Evolutionary conservation across 2,113 vertebrate genomes (phyloP).

Genomic region (Otolemur garnettii): DNA sequence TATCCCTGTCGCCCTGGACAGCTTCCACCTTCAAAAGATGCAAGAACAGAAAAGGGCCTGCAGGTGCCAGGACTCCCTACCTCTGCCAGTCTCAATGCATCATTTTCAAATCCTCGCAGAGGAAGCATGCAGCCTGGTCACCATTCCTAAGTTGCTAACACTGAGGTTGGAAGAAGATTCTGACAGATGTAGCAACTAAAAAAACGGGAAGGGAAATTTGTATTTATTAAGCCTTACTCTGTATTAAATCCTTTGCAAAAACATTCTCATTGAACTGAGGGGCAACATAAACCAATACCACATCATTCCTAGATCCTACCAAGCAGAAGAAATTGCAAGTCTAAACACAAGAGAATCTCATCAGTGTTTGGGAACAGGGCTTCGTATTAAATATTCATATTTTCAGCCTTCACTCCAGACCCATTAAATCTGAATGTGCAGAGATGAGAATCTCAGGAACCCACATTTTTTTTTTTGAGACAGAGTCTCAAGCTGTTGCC

Average conservation of each 20-base stretch:
- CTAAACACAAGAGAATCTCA: background rate
- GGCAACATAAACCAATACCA: background rate
- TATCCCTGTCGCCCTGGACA: background rate
- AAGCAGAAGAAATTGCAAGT: background rate
- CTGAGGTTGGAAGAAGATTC: background rate
- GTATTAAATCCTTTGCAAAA: conserved; percentile 15
- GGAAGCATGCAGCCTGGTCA: background rate
- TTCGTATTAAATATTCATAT: background rate
- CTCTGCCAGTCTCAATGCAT: background rate
- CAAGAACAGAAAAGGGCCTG: background rate
- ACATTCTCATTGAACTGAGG: conserved; percentile 1
- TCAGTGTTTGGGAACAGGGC: no score
- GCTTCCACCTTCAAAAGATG: background rate
- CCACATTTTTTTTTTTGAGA: background rate
- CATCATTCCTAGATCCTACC: background rate
- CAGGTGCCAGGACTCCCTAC: background rate
- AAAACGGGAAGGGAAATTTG: background rate
- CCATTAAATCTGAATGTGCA: background rate
- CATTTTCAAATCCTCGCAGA: conserved; percentile 10
- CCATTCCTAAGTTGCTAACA: background rate
- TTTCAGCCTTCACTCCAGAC: background rate
- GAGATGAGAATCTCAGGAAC: background rate
- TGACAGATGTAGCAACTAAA: background rate
- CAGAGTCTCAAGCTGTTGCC: no score
- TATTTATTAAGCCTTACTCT: conserved; percentile 12